Base-by-base conservation (phyloP, 1,140 invertebrate species). In the Monochamus saltuarius region DNA sequence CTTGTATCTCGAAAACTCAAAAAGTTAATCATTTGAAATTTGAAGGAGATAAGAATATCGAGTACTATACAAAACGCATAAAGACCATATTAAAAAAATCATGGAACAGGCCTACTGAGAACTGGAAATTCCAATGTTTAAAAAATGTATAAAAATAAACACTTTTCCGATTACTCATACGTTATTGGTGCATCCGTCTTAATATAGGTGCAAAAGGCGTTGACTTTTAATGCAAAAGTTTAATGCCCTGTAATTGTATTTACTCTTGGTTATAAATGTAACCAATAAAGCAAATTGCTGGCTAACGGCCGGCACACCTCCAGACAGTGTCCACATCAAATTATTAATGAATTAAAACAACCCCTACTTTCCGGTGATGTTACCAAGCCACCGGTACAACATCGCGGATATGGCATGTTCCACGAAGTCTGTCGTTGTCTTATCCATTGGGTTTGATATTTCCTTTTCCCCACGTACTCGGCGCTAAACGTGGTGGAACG, bases 341-440 rank as follows among this genome's bases (percentile, higher is more conserved):
- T 49, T 9, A 57, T 57, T 57, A 49, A 57, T 49, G 45, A 57
- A 43, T 43, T 45, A 46, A 57, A 57, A 34, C 46, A 50, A 17
- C 46, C 56, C 56, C 29, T 34, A 22, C 49, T 17, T 39, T 39
- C 46, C 16, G 38, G 52, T 19, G 38, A 8, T 29, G 43, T 34
- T 19, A 22, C 40, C 39, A 4, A 42, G 22, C 39, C n/a, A 42
- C n/a, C n/a, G 16, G 16, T 7, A 42, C 39, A 42, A 16, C 39
- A 42, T 4, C 39, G 39, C 39, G 16, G 39, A 42, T 17, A 7
- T 13, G 16, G 2, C 39, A 42, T 42, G 22, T 29, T 29, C 22
- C 2, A 16, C 39, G 39, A 16, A 2, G n/a, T 17, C n/a, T 42
- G 39, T 42, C 39, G 39, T 42, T 42, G 39, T 29, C 22, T 29